Evolutionary conservation across 1,140 invertebrate species (phyloP).

Genomic region (Zaprionus tsacasi): DNA sequence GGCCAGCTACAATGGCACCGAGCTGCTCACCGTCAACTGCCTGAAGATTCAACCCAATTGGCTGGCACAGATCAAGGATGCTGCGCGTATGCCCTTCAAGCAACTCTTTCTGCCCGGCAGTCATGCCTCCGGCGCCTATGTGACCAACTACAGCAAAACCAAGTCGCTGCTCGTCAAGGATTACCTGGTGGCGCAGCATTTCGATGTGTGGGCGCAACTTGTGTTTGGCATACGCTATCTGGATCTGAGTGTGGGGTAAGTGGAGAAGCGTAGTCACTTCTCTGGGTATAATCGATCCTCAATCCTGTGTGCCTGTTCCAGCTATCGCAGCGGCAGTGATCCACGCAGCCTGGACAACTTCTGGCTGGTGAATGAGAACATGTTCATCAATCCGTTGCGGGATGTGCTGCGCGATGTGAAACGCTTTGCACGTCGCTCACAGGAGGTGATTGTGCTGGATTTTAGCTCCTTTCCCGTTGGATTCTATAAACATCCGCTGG

Average conservation of each 20-base stretch:
- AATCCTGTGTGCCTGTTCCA: not conserved
- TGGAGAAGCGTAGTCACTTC: not conserved
- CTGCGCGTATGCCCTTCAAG: conserved; percentile 64
- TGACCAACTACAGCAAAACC: conserved; percentile 80
- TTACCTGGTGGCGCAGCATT: conserved; percentile 88
- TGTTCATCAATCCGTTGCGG: conserved; percentile 85
- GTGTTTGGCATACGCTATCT: conserved; percentile 92
- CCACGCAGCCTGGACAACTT: conserved; percentile 80
- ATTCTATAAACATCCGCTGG: conserved; percentile 77
- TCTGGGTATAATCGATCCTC: not conserved
- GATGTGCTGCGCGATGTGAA: conserved; percentile 85
- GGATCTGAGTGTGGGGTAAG: conserved; percentile 89
- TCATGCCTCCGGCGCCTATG: conserved; percentile 88
- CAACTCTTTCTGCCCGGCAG: conserved; percentile 85
- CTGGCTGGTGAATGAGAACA: conserved; percentile 87
- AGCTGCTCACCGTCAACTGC: conserved; percentile 85
- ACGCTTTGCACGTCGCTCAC: conserved; percentile 85
- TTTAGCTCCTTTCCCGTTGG: conserved; percentile 84
- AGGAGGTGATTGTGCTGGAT: conserved; percentile 87
- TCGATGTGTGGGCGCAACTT: conserved; percentile 91
- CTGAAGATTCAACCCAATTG: conserved; percentile 87
- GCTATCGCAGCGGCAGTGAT: not conserved
- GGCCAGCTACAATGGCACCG: conserved; percentile 85
- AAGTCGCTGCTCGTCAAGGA: conserved; percentile 82
- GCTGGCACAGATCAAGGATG: conserved; percentile 86